Percentiles rank a stretch among this genome's conserved stretches.
These are phyloP conservation scores for Formica exsecta DNA, from an alignment of 1,140 invertebrate species.

Conservation along the genomic window DNA sequence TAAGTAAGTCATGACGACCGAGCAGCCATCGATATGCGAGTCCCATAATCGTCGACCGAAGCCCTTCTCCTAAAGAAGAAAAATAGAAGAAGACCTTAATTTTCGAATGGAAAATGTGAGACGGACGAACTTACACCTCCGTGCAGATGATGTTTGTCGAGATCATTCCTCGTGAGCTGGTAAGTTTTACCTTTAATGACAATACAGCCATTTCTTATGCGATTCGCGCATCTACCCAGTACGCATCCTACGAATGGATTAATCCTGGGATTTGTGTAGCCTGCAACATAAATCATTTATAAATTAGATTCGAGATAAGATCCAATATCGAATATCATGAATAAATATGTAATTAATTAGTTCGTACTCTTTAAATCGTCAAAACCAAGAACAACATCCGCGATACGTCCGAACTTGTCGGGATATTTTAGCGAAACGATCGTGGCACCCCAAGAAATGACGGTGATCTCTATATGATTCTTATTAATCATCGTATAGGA, in stretches of 20 bases:
- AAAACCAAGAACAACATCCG: constrained; percentile 91
- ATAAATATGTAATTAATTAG: constrained; percentile 28
- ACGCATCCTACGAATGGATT: constrained; percentile 94
- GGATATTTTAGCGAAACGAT: constrained; percentile 89
- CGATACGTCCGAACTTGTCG: constrained; percentile 88
- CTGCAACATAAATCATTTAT: constrained; percentile 78
- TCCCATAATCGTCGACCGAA: constrained; percentile 84
- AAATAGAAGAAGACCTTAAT: not conserved
- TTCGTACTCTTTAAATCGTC: constrained; percentile 88
- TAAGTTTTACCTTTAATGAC: constrained; percentile 90
- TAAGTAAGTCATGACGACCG: constrained; percentile 90
- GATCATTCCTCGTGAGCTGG: constrained; percentile 90
- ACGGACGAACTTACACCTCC: constrained; percentile 89
- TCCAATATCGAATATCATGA: not conserved
- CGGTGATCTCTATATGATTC: constrained; percentile 86
- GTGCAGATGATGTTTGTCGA: constrained; percentile 91
- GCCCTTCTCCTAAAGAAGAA: constrained; percentile 71
- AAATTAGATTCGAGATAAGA: not conserved
- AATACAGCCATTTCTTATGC: constrained; percentile 91
- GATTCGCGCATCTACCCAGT: constrained; percentile 95
- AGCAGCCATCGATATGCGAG: constrained; percentile 85
- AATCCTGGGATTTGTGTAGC: constrained; percentile 87
- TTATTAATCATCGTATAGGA: constrained; percentile 87
- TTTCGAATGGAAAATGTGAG: not conserved
- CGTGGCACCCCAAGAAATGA: constrained; percentile 90